Evolutionary conservation across 1,140 invertebrate species (phyloP), one percentile per base, ranked within the genome.

Genomic region (Drosophila cardini): DNA sequence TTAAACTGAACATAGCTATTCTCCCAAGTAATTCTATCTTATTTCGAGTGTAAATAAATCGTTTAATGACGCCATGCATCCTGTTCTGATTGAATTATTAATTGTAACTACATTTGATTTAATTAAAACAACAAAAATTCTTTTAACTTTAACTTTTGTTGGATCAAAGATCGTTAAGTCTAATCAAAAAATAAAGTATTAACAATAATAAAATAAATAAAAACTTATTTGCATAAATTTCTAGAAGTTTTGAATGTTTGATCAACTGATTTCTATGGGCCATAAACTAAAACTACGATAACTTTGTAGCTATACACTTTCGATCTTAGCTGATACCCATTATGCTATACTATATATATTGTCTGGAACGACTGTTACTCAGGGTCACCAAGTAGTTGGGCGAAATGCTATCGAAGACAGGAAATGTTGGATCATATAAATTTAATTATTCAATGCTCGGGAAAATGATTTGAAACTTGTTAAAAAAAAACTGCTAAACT

Each of bases 401-500:
- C 55, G 55, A 57, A 57, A 57, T 57, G 21, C 38, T 34, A 55
- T 36, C 15, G 52, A 10, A 7, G 36, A 43, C 55, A 57, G 55
- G 55, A 57, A 57, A 57, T 57, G 55, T 42, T 26, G 38, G 55
- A 7, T 42, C n/a, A 18, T 42, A 40, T 26, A 13, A 15, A 52
- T 52, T 52, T 52, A 11, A 45, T 32, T 58, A 45, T 16, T 38
- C 1, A 15, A 42, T 7, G 10, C 18, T 32, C 5, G 42, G 13
- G 45, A 58, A 32, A 11, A 52, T 62, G 40, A 42, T 62, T 26
- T 50, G 30, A 48, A 63, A 74, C 60, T 64, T 42, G 76, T 48
- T 50, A 48, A 64, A 26, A 71, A 48, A 64, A 26, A 71, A 21
- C 68, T 26, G 55, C 69, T 74, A 48, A 45, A 61, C 36, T 36